Evolutionary conservation across 2,113 vertebrate genomes (phyloP), one percentile per base, ranked within the genome.

Genomic region (Oenanthe melanoleuca): DNA sequence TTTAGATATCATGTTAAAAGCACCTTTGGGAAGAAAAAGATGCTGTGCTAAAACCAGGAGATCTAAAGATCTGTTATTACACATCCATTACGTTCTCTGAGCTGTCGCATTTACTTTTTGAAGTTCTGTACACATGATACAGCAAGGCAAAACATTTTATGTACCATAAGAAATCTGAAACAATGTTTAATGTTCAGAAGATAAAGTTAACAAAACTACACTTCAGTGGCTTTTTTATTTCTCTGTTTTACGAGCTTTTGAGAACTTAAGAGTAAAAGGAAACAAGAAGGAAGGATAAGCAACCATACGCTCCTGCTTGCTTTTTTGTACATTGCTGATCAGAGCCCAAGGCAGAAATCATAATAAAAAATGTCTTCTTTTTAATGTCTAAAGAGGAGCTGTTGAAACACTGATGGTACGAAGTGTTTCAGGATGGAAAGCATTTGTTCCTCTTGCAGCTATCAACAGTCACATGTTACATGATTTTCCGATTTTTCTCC

Each of bases 1-100:
- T 97, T 93, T 96, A 98, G 98, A 98, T 98, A 99, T 99, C 98
- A 98, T 98, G 98, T 99, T 99, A 99, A 99, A 99, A 99, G 98
- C 95, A 93, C 94, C 98, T 98, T 98, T 97, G 98, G 97, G 97
- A 97, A 95, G 95, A 93, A 66, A 96, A 97, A 93, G 95, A 97
- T 98, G 98, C 96, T 97, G 95, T 97, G 97, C 97, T 98, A 97
- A 98, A 98, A 97, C 57, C 96, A 93, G 96, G 96, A 98, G 98
- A 98, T 98, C 98, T 97, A 96, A 98, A 97, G 97, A 96, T 86
- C 95, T 96, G 98, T 96, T 97, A 95, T 98, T 98, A 97, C 98
- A 98, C 98, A 98, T 98, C 98, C 97, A 98, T 99, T 99, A 98
- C 75, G 22, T 98, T 98, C 97, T 98, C 97, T 97, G 97, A 97